Percentiles rank a stretch among this genome's conserved stretches.
These are phyloP conservation scores for Peromyscus aztecus DNA, from an alignment of 2,797 vertebrate species.

Conservation along the genomic window DNA sequence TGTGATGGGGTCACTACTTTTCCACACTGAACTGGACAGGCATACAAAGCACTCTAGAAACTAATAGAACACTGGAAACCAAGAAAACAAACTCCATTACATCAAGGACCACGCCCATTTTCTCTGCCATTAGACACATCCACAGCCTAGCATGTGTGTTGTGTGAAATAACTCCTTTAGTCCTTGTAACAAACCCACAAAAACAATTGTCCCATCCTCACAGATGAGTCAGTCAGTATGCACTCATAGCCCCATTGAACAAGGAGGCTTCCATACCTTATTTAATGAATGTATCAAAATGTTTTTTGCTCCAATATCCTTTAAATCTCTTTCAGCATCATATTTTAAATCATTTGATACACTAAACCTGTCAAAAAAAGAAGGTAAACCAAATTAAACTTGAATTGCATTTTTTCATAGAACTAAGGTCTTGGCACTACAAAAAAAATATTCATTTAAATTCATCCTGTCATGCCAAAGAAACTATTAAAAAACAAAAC, in stretches of 20 bases:
- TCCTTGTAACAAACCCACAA: neutral
- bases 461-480: neutral
- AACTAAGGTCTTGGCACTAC: slow-evolving; percentile 6
- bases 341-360: slow-evolving; percentile 99
- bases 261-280: slow-evolving; percentile 92
- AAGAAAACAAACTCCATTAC: neutral
- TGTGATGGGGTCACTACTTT: neutral
- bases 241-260: slow-evolving; percentile 58
- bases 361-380: slow-evolving; percentile 93
- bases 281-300: slow-evolving; percentile 98
- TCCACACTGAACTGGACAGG: neutral
- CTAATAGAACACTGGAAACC: neutral
- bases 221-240: neutral
- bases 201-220: neutral
- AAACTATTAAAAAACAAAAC: neutral
- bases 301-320: slow-evolving; percentile 98
- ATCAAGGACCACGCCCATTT: neutral
- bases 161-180: neutral
- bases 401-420: slow-evolving; percentile 34
- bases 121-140: neutral
- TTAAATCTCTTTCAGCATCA: slow-evolving; percentile 97
- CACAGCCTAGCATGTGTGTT: neutral
- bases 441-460: neutral
- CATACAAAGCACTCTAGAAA: neutral
- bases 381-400: slow-evolving; percentile 9